Evolutionary conservation across 2,888 invertebrate species (phyloP).

Genomic region (Tenthredo amoena): DNA sequence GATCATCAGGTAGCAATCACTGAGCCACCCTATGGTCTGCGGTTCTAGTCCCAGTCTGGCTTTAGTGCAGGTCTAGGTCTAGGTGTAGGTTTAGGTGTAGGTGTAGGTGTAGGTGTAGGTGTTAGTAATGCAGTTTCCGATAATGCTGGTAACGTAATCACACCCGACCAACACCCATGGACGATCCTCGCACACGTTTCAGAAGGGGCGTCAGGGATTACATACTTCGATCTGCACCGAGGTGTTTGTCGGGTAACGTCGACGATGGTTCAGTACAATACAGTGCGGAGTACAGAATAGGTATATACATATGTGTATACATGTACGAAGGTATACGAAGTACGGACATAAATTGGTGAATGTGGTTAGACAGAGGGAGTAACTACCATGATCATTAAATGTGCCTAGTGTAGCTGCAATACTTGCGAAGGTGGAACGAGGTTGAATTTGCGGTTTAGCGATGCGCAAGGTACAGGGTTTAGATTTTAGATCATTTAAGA

Average conservation of each 20-base stretch:
- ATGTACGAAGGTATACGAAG: neutral
- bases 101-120: conserved; percentile 51
- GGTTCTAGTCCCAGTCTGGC: conserved; percentile 18
- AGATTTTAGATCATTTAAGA: too few relatives aligned
- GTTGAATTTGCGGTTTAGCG: neutral
- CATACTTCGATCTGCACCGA: conserved; percentile 32
- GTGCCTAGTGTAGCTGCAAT: neutral
- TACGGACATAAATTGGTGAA: conserved; percentile 24
- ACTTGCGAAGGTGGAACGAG: neutral
- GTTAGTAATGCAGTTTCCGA: conserved; percentile 72
- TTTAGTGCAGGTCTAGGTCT: conserved; percentile 61
- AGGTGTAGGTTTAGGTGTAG: neutral
- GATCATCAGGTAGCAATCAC: conserved; percentile 47
- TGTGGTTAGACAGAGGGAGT: conserved; percentile 8
- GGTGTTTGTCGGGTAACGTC: neutral
- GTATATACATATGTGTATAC: neutral
- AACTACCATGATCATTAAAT: conserved; percentile 39
- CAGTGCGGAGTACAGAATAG: neutral
- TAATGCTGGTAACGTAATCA: conserved; percentile 69
- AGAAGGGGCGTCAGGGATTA: conserved; percentile 24
- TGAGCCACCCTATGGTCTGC: conserved; percentile 46
- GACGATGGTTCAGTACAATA: neutral
- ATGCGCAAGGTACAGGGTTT: neutral
- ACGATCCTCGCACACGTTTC: neutral
- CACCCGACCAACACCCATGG: conserved; percentile 54